These are phyloP conservation scores for Steromphala cineraria DNA, from an alignment of 2,888 invertebrate genomes.

Conservation along the genomic window DNA sequence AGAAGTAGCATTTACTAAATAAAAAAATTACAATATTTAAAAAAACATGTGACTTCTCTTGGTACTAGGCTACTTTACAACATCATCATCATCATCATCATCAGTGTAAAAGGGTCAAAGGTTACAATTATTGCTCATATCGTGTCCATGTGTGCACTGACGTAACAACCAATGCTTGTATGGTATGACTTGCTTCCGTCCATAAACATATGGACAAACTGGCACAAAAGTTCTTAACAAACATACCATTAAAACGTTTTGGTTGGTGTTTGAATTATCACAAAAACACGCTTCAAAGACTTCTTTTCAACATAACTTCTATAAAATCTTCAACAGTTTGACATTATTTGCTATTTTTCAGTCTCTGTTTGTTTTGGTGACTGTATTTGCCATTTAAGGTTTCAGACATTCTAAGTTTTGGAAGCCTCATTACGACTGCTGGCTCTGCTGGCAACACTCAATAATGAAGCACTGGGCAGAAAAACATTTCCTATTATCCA, in stretches of 20 bases:
- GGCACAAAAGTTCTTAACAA: background rate
- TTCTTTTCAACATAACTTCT: background rate
- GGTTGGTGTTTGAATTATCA: background rate
- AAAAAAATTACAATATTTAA: background rate
- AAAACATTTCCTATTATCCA: background rate
- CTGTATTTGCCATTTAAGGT: no score
- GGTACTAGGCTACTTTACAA: background rate
- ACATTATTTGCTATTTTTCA: background rate
- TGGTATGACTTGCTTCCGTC: background rate
- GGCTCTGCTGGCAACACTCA: no score
- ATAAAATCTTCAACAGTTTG: background rate
- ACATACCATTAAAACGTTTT: no score
- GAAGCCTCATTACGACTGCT: no score
- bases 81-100: background rate
- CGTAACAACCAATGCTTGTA: background rate
- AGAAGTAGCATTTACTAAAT: background rate
- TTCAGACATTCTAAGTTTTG: no score
- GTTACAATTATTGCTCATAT: background rate
- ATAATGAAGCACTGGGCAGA: no score
- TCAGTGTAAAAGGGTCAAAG: background rate
- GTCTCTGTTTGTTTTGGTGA: background rate
- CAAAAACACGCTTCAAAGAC: background rate
- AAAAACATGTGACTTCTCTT: conserved; percentile 2
- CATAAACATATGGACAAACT: background rate
- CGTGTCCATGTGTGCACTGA: background rate